A percentile compares a stretch with the other conserved stretches of the same genome.
These are phyloP conservation scores for Caenorhabditis becei DNA, from an alignment of 2,888 invertebrate genomes.

Conservation along the genomic window DNA sequence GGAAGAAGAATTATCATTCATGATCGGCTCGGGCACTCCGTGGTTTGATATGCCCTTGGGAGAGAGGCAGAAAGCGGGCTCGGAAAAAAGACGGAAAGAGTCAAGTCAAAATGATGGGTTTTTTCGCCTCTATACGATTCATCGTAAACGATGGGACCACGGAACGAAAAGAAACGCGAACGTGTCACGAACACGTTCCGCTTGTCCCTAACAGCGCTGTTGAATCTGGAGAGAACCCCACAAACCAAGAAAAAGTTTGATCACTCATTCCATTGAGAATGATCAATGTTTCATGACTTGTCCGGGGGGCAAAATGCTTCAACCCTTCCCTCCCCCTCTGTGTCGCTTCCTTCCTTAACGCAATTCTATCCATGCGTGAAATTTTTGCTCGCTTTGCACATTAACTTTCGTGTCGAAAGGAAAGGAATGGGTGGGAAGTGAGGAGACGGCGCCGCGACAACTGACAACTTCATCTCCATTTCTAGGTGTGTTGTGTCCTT, in stretches of 20 bases:
- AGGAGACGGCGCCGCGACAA: neutral
- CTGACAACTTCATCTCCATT: slow-evolving; percentile 46
- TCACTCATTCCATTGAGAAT: no score
- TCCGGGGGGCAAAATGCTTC: neutral
- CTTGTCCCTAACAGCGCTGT: no score
- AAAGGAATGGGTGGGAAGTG: slow-evolving; percentile 13
- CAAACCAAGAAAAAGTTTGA: no score
- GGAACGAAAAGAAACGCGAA: slow-evolving; percentile 18
- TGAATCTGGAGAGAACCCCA: no score
- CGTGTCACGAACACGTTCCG: slow-evolving; percentile 51
- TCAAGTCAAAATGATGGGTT: slow-evolving; percentile 56
- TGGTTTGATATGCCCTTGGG: slow-evolving; percentile 64
- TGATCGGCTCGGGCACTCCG: slow-evolving; percentile 48
- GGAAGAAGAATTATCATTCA: slow-evolving; percentile 63
- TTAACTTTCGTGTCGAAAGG: slow-evolving; percentile 51
- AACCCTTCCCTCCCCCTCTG: slow-evolving; percentile 7
- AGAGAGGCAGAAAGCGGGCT: slow-evolving; percentile 18
- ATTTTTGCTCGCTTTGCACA: slow-evolving; percentile 42
- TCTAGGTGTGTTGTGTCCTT: slow-evolving; percentile 14
- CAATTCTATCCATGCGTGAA: slow-evolving; percentile 53
- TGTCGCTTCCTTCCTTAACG: slow-evolving; percentile 16
- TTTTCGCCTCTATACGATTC: slow-evolving; percentile 52
- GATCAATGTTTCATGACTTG: slow-evolving; percentile 51
- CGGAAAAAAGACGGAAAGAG: slow-evolving; percentile 40
- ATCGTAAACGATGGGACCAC: slow-evolving; percentile 46